A percentile compares a stretch with the other conserved stretches of the same genome.
Conservation (phyloP, 2,888 invertebrate species). For the Rapana venosa region DNA sequence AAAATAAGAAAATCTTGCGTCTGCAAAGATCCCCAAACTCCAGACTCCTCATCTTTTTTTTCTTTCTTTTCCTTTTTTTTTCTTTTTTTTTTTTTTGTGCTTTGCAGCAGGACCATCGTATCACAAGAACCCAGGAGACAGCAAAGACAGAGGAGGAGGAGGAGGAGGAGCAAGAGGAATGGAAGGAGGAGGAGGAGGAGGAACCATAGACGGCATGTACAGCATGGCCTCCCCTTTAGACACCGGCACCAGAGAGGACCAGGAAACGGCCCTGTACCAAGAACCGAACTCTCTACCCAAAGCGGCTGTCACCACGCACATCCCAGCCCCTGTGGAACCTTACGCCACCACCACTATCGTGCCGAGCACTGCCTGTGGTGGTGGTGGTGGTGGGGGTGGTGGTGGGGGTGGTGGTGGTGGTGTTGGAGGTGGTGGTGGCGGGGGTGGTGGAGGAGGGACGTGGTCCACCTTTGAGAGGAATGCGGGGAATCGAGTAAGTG, state of each 20-base stretch:
- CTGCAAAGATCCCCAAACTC: no score
- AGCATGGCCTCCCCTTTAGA: slow-evolving; percentile 67
- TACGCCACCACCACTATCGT: slow-evolving; percentile 93
- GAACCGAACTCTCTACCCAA: slow-evolving; percentile 55
- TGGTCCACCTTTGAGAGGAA: neutral
- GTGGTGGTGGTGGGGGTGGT: neutral
- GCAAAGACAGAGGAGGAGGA: no score
- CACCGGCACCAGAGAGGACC: slow-evolving; percentile 60
- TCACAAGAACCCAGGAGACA: no score
- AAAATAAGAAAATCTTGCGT: no score
- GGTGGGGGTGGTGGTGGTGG: neutral
- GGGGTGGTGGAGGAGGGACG: neutral
- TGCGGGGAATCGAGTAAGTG: neutral
- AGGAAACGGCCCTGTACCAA: slow-evolving; percentile 65
- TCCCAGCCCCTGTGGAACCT: slow-evolving; percentile 82
- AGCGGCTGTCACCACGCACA: slow-evolving; percentile 83
- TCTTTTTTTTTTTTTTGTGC: no score
- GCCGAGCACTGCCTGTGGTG: slow-evolving; percentile 55
- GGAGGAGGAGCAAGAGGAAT: neutral
- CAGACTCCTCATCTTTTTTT: no score
- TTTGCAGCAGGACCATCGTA: no score
- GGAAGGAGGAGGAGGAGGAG: neutral
- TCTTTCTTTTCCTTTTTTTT: no score
- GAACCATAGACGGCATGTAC: slow-evolving; percentile 29
- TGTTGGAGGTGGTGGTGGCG: neutral